Conservation (phyloP, 2,113 vertebrate species). For the Vidua macroura region DNA sequence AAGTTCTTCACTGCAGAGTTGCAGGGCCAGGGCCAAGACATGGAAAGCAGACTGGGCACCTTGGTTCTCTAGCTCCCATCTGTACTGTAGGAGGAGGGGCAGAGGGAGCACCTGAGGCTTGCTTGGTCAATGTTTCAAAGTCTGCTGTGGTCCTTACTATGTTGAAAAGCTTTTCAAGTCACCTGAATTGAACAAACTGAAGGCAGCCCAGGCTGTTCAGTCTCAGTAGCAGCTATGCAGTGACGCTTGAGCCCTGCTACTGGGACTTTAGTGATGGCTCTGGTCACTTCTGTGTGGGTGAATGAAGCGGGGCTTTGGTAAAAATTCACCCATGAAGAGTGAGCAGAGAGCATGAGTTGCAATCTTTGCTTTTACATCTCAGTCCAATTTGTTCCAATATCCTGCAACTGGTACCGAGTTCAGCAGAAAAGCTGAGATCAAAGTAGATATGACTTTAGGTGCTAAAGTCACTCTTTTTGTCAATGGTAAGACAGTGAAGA, state of each 20-base stretch:
- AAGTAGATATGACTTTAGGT: background rate
- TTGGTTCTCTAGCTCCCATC: background rate
- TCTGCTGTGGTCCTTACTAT: background rate
- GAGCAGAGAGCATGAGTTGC: background rate
- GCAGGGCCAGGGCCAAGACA: background rate
- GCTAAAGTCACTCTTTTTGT: background rate
- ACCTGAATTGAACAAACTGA: background rate
- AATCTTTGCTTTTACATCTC: background rate
- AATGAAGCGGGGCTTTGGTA: background rate
- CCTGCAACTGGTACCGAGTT: background rate
- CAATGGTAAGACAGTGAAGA: background rate
- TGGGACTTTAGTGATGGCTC: background rate
- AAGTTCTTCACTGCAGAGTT: background rate
- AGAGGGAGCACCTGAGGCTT: background rate
- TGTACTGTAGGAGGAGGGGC: background rate
- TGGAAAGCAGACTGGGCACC: background rate
- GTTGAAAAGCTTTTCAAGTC: background rate
- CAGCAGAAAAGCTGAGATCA: background rate
- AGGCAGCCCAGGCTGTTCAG: background rate
- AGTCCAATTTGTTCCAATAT: background rate
- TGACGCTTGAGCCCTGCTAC: background rate
- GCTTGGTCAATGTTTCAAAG: background rate
- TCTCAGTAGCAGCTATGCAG: background rate
- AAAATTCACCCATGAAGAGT: background rate
- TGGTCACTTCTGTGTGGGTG: background rate